Percentiles rank a stretch among this genome's conserved stretches.
These are phyloP conservation scores for Caranx ignobilis DNA, from an alignment of 2,113 vertebrate genomes.

Conservation along the genomic window DNA sequence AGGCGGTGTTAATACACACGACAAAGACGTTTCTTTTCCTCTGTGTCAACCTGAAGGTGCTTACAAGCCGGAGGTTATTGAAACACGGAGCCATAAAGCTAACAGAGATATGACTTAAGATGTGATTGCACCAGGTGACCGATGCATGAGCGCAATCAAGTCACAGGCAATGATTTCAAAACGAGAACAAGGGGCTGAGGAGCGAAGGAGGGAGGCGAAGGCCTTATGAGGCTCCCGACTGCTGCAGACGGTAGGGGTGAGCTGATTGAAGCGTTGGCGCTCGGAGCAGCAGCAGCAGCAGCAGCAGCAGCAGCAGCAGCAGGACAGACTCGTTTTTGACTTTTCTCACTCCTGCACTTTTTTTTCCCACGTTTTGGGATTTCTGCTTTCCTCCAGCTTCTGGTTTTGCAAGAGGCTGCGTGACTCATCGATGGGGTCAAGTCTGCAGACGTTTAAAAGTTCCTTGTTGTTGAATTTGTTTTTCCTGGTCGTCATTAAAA, in stretches of 20 bases:
- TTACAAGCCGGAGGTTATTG: constrained; percentile 74
- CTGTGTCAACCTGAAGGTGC: constrained; percentile 73
- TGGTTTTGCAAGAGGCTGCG: neutral
- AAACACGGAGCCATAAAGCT: constrained; percentile 74
- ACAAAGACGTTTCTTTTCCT: constrained; percentile 71
- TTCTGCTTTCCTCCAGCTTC: neutral
- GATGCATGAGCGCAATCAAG: constrained; percentile 74
- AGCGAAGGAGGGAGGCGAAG: constrained; percentile 20
- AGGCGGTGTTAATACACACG: constrained; percentile 75
- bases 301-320: no score
- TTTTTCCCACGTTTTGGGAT: neutral
- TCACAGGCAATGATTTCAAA: constrained; percentile 67
- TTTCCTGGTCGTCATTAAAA: no score
- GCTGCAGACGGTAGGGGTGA: neutral
- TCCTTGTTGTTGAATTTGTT: no score
- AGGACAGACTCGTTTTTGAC: neutral
- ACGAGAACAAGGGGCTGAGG: constrained; percentile 59
- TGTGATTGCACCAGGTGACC: constrained; percentile 71
- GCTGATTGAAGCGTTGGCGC: constrained; percentile 2
- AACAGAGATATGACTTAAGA: constrained; percentile 68
- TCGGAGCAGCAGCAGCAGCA: no score
- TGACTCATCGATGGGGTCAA: neutral
- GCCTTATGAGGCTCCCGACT: constrained; percentile 21
- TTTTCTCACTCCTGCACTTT: neutral
- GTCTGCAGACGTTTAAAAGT: neutral